Evolutionary conservation across 2,113 vertebrate genomes (phyloP).

Genomic region (Pangasianodon hypophthalmus): DNA sequence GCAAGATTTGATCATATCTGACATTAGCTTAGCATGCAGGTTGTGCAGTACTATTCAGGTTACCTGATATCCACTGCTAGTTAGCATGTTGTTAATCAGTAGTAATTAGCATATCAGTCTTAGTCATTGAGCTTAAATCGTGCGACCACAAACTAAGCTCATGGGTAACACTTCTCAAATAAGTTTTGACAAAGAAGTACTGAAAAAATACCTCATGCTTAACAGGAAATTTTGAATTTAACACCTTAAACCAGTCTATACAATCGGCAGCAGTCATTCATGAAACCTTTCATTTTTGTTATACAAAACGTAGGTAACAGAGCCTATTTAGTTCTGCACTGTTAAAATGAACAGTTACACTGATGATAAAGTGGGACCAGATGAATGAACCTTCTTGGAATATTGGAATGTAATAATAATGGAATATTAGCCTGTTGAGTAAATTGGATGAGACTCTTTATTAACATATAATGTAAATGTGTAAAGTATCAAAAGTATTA

Average conservation of each 20-base stretch:
- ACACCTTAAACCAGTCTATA: neutral
- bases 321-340: too few relatives aligned
- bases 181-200: neutral
- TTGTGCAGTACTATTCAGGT: neutral
- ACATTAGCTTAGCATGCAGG: neutral
- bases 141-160: neutral
- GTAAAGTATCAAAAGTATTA: neutral
- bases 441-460: neutral
- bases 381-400: neutral
- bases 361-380: neutral
- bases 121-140: neutral
- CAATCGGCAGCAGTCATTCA: neutral
- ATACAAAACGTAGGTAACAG: too few relatives aligned
- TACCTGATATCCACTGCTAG: neutral
- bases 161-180: neutral
- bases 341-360: neutral
- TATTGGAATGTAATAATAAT: neutral
- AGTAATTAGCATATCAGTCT: neutral
- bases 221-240: neutral
- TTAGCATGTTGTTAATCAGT: neutral
- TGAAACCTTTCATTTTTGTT: neutral
- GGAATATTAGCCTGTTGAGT: neutral
- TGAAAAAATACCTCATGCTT: neutral
- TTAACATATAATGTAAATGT: neutral
- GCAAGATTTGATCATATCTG: neutral